These are phyloP conservation scores for Peromyscus polionotus DNA, from an alignment of 2,113 vertebrate genomes.

Conservation along the genomic window DNA sequence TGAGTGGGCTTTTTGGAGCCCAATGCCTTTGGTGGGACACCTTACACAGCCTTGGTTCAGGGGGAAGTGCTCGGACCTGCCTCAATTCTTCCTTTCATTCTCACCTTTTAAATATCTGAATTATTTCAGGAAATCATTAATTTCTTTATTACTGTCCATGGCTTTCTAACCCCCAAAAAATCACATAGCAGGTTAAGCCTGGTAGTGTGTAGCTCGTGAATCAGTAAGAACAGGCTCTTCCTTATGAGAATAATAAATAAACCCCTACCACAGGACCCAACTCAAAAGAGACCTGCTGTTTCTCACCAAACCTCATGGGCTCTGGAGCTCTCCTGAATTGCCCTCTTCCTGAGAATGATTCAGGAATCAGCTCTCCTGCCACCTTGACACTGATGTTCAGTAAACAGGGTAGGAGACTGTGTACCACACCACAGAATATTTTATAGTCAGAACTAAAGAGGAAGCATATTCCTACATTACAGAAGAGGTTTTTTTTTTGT, in stretches of 20 bases:
- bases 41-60: too few species aligned
- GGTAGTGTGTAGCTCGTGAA: not conserved
- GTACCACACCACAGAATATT: not conserved
- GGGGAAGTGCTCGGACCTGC: too few species aligned
- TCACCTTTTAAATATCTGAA: not conserved
- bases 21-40: too few species aligned
- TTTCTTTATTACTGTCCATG: not conserved
- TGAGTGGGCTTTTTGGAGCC: too few species aligned
- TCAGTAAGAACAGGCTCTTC: not conserved
- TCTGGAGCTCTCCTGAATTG: not conserved
- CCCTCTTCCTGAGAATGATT: not conserved
- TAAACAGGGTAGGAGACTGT: not conserved
- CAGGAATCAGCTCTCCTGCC: not conserved
- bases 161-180: not conserved
- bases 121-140: not conserved
- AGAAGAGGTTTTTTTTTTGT: not conserved
- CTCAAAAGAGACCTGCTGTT: not conserved
- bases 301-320: not conserved
- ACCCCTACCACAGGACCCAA: not conserved
- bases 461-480: not conserved
- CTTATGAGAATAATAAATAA: not conserved
- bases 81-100: not conserved
- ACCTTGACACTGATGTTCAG: not conserved
- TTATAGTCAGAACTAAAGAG: not conserved
- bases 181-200: not conserved